Conservation (phyloP, 2,888 invertebrate species). For the Habrosyne pyritoides region DNA sequence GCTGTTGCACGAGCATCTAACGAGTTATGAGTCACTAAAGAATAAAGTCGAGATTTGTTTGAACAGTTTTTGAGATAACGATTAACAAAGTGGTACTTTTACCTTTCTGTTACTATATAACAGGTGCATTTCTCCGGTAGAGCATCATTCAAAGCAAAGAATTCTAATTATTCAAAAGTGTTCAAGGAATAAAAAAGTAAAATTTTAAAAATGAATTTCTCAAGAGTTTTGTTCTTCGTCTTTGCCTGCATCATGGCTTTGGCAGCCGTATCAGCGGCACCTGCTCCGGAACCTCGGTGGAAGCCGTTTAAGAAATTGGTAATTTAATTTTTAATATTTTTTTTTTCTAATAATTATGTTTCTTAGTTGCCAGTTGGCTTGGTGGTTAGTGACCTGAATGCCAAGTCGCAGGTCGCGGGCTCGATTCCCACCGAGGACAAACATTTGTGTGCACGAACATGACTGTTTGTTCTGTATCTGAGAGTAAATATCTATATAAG, state of each 20-base stretch:
- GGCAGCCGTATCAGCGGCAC: constrained; percentile 34
- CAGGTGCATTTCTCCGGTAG: constrained; percentile 13
- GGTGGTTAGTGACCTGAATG: too few relatives aligned
- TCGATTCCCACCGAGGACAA: too few relatives aligned
- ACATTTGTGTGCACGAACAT: too few relatives aligned
- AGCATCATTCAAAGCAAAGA: constrained; percentile 24
- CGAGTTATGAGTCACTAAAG: background rate
- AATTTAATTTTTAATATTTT: constrained; percentile 6
- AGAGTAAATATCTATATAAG: too few relatives aligned
- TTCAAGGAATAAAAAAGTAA: too few relatives aligned
- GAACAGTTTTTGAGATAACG: background rate
- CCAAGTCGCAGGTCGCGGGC: too few relatives aligned
- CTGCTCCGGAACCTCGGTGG: constrained; percentile 50
- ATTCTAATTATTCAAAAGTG: too few relatives aligned
- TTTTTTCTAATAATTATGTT: background rate
- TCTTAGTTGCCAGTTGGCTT: background rate
- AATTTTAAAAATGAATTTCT: constrained; percentile 47
- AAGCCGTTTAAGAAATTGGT: constrained; percentile 46
- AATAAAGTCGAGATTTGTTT: constrained; percentile 8
- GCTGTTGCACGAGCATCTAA: background rate
- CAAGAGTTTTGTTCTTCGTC: constrained; percentile 33
- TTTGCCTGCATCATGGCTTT: constrained; percentile 34
- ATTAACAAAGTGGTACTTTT: background rate
- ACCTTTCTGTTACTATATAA: constrained; percentile 4
- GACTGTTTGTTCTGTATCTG: too few relatives aligned